phyloP scores from a whole-genome alignment of 2,113 vertebrate species.

The Phalacrocorax carbo region DNA sequence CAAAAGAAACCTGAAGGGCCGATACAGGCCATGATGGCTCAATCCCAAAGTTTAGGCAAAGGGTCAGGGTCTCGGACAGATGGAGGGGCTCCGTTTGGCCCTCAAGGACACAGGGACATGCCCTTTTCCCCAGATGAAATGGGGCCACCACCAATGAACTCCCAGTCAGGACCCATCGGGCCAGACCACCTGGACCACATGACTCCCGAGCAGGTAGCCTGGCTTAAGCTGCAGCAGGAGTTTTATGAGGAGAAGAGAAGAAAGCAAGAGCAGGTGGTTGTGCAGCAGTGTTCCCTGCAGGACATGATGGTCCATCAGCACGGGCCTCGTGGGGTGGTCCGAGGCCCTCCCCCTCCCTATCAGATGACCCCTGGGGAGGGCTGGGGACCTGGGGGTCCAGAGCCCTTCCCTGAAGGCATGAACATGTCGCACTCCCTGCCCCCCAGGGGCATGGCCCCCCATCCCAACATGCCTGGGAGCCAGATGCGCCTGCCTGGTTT shows the following conservation, averaged over 20 bases:
- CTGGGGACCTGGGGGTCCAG: constrained; percentile 88
- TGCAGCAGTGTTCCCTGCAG: constrained; percentile 93
- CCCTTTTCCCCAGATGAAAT: constrained; percentile 95
- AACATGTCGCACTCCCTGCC: constrained; percentile 83
- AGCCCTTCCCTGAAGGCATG: constrained; percentile 91
- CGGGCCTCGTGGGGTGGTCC: constrained; percentile 89
- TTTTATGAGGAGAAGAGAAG: constrained; percentile 98
- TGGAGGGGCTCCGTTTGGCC: constrained; percentile 86
- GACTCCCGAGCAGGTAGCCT: constrained; percentile 97
- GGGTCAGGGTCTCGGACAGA: constrained; percentile 88
- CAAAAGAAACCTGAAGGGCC: constrained; percentile 91
- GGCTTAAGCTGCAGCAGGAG: constrained; percentile 97
- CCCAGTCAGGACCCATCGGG: constrained; percentile 79
- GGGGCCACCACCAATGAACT: constrained; percentile 86
- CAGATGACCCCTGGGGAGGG: constrained; percentile 92
- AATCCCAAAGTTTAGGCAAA: constrained; percentile 95
- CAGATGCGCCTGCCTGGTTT: constrained; percentile 95
- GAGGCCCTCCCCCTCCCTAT: constrained; percentile 94
- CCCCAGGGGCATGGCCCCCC: constrained; percentile 89
- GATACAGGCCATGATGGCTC: constrained; percentile 96
- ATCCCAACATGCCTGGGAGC: constrained; percentile 79
- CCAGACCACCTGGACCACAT: constrained; percentile 93
- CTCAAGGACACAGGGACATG: constrained; percentile 93
- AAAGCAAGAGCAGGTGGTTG: constrained; percentile 90
- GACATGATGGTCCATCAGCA: constrained; percentile 98